phyloP scores from a whole-genome alignment of 1,140 invertebrate genomes.

The Drosophila miranda region DNA sequence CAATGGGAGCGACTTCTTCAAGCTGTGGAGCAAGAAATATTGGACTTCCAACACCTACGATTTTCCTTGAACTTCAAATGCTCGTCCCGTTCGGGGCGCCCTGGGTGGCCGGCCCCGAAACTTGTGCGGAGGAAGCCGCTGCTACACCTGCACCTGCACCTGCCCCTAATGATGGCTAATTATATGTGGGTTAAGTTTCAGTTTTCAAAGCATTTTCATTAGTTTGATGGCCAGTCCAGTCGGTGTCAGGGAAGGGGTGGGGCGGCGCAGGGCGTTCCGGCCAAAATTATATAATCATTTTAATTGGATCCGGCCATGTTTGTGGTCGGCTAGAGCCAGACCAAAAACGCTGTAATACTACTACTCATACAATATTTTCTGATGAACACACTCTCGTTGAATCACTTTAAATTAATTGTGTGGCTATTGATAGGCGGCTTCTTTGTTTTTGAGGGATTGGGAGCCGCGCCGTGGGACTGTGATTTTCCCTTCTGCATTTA shows the following conservation, averaged over 20 bases:
- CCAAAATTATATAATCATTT: slow-evolving; percentile 74
- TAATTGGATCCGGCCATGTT: slow-evolving; percentile 62
- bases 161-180: slow-evolving; percentile 66
- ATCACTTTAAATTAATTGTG: slow-evolving; percentile 66
- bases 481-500: slow-evolving; percentile 43
- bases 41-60: slow-evolving; percentile 35
- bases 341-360: slow-evolving; percentile 1
- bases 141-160: slow-evolving; percentile 8
- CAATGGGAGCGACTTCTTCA: slow-evolving; percentile 9
- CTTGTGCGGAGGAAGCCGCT: slow-evolving; percentile 25
- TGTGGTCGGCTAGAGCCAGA: slow-evolving; percentile 33
- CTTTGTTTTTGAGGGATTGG: slow-evolving; percentile 39
- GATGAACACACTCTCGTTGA: slow-evolving; percentile 23
- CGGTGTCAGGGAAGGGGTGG: background rate
- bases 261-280: slow-evolving; percentile 29
- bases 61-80: slow-evolving; percentile 27
- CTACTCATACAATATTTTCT: slow-evolving; percentile 8
- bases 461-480: slow-evolving; percentile 11
- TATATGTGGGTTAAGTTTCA: slow-evolving; percentile 71
- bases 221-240: slow-evolving; percentile 46
- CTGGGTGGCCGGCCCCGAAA: slow-evolving; percentile 36
- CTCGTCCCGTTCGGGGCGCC: background rate
- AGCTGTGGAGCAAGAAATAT: slow-evolving; percentile 7
- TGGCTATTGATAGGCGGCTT: slow-evolving; percentile 65
- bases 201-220: slow-evolving; percentile 60